Evolutionary conservation across 2,888 invertebrate genomes (phyloP).

Genomic region (Aphidius colemani): DNA sequence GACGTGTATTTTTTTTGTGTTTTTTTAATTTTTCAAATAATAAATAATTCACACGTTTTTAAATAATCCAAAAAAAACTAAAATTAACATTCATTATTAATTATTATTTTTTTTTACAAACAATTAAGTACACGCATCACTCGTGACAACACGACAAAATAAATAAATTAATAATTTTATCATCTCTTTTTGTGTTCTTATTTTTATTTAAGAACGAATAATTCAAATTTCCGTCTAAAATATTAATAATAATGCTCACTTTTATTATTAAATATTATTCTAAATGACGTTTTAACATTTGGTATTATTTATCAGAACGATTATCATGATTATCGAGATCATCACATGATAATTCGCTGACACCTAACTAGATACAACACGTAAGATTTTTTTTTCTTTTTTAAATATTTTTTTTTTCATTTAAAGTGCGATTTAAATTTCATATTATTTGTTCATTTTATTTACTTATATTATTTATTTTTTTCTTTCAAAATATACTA

Average conservation of each 20-base stretch:
- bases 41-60: neutral
- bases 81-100: conserved; percentile 17
- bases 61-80: neutral
- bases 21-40: conserved; percentile 4
- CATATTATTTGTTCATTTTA: too few species aligned
- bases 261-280: neutral
- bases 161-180: neutral
- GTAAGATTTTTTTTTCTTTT: too few species aligned
- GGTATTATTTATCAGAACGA: too few species aligned
- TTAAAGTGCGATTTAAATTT: too few species aligned
- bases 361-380: too few species aligned
- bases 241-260: neutral
- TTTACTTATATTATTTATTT: too few species aligned
- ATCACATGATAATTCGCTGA: too few species aligned
- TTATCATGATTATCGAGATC: too few species aligned
- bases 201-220: neutral
- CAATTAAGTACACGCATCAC: conserved; percentile 37
- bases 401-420: too few species aligned
- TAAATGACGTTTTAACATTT: too few species aligned
- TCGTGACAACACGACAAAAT: conserved; percentile 14
- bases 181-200: neutral
- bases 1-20: conserved; percentile 4
- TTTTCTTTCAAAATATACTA: too few species aligned
- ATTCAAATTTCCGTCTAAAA: neutral
- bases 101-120: conserved; percentile 28